Conservation (phyloP, 2,113 vertebrate genomes). For the Gallinago media region DNA sequence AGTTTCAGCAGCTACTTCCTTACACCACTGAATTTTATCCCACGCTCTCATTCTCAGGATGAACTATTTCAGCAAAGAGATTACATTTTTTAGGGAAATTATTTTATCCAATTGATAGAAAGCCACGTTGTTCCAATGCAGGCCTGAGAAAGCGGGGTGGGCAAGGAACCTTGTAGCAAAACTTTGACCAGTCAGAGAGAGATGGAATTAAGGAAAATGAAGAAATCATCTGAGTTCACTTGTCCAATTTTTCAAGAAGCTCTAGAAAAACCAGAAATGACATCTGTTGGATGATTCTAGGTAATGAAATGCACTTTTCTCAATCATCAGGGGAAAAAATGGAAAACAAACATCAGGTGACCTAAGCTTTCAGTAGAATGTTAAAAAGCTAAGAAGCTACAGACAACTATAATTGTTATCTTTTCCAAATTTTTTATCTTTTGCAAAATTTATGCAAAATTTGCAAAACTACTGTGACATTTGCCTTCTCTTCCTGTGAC, state of each 20-base stretch:
- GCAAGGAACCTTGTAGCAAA: not conserved
- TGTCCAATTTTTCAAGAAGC: not conserved
- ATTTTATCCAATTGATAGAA: not conserved
- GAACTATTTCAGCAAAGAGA: not conserved
- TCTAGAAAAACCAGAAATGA: not conserved
- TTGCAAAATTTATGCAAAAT: not conserved
- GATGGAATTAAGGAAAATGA: not conserved
- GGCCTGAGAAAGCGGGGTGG: not conserved
- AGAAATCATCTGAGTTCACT: not conserved
- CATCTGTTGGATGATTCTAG: not conserved
- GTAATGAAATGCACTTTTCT: not conserved
- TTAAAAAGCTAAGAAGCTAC: not conserved
- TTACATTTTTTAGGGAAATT: not conserved
- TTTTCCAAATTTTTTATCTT: not conserved
- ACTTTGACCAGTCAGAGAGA: not conserved
- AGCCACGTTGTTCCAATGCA: not conserved
- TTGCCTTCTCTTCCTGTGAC: not conserved
- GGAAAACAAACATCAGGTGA: not conserved
- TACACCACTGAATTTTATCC: not conserved
- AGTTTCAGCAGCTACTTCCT: not conserved
- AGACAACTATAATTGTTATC: not conserved
- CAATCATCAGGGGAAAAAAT: not conserved
- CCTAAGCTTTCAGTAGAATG: not conserved
- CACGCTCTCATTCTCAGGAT: not conserved
- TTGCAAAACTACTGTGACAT: not conserved